Evolutionary conservation across 2,797 vertebrate species (phyloP).

Genomic region (Acomys russatus): DNA sequence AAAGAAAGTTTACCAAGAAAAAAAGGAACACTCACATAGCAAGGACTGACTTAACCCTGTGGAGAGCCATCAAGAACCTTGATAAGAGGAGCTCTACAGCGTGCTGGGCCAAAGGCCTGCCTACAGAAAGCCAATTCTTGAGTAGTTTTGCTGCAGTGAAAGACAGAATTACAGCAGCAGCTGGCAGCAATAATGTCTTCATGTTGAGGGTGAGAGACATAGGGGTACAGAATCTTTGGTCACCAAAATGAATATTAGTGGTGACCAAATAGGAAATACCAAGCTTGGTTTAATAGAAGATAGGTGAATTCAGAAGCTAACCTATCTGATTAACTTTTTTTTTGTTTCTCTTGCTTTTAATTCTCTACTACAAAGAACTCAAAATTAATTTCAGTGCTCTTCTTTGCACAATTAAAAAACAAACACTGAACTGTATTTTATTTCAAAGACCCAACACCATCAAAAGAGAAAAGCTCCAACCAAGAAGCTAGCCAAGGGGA

Average conservation of each 20-base stretch:
- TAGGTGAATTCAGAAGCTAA: neutral
- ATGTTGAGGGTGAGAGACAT: neutral
- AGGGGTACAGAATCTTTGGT: neutral
- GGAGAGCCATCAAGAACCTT: neutral
- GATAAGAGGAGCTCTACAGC: neutral
- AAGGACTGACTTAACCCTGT: neutral
- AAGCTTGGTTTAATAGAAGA: neutral
- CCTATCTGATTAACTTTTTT: neutral
- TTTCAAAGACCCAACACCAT: conserved; percentile 5
- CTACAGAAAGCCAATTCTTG: neutral
- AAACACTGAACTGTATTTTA: conserved; percentile 7
- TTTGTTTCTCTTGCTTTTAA: conserved; percentile 13
- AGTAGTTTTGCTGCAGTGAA: neutral
- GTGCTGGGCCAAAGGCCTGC: neutral
- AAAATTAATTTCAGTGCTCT: neutral
- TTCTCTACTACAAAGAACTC: conserved; percentile 22
- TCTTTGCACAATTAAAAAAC: conserved; percentile 42
- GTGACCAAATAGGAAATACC: neutral
- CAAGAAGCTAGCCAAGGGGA: neutral
- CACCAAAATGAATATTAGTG: conserved; percentile 22
- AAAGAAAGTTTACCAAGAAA: conserved; percentile 36
- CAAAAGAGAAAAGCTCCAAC: neutral
- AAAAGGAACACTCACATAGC: neutral
- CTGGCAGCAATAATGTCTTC: neutral
- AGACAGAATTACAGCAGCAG: neutral